These are phyloP conservation scores for Matsumyia berberina DNA, from an alignment of 2,888 invertebrate species.

Conservation along the genomic window DNA sequence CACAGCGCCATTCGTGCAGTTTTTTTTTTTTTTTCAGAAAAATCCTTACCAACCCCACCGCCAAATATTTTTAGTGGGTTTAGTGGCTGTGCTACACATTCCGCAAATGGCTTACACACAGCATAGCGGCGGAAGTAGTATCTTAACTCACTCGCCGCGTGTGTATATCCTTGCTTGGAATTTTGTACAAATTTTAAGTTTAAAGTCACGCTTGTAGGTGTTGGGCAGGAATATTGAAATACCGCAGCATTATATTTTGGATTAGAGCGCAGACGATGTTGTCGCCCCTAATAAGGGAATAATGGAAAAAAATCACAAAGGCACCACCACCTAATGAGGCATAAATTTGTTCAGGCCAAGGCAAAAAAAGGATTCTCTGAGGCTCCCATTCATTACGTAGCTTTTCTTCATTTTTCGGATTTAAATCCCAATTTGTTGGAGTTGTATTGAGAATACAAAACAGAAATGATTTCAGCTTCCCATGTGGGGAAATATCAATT, in stretches of 20 bases:
- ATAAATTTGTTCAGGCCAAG: constrained; percentile 38
- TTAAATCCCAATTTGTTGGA: constrained; percentile 49
- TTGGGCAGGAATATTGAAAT: constrained; percentile 54
- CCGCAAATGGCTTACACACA: constrained; percentile 36
- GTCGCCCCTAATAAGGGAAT: constrained; percentile 12
- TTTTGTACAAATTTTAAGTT: constrained; percentile 41
- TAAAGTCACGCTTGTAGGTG: constrained; percentile 41
- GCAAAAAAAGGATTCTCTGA: constrained; percentile 15
- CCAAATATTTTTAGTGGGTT: background rate
- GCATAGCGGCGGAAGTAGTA: constrained; percentile 8
- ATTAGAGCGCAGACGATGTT: constrained; percentile 14
- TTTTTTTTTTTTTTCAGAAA: no score
- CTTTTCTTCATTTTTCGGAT: constrained; percentile 25
- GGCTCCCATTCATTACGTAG: background rate
- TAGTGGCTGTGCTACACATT: constrained; percentile 37
- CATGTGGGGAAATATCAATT: constrained; percentile 58
- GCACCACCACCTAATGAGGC: constrained; percentile 61
- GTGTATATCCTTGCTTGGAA: constrained; percentile 30
- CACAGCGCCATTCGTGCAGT: constrained; percentile 28
- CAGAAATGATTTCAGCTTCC: constrained; percentile 36
- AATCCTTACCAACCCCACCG: constrained; percentile 1
- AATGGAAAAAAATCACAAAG: constrained; percentile 37
- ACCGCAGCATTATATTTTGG: constrained; percentile 37
- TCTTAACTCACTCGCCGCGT: constrained; percentile 20
- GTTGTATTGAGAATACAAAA: constrained; percentile 38